These are phyloP conservation scores for Pterois miles DNA, from an alignment of 2,797 vertebrate species.

Conservation along the genomic window DNA sequence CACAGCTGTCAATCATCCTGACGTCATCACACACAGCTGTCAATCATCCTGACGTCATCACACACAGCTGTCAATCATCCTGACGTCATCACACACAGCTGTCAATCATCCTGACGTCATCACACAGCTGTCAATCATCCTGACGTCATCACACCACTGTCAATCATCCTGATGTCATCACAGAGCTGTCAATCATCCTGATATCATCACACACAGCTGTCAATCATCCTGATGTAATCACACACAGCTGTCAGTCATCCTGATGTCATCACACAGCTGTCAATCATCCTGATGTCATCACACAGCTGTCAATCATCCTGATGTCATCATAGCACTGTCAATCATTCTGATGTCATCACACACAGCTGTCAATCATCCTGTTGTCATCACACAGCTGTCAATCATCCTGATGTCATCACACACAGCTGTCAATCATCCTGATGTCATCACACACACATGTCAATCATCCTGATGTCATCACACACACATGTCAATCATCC, in stretches of 20 bases:
- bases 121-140: background rate
- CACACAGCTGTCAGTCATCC: too few species aligned
- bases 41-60: too few species aligned
- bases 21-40: too few species aligned
- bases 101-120: too few species aligned
- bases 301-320: too few species aligned
- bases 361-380: conserved; percentile 34
- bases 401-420: background rate
- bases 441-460: background rate
- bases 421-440: conserved; percentile 35
- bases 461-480: background rate
- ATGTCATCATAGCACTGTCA: conserved; percentile 8
- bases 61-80: too few species aligned
- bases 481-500: conserved; percentile 31
- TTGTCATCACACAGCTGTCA: conserved; percentile 2
- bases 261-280: too few species aligned
- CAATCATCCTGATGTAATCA: background rate
- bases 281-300: too few species aligned
- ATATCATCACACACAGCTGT: conserved; percentile 2
- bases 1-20: too few species aligned
- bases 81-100: too few species aligned
- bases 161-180: background rate
- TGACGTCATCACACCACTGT: background rate
- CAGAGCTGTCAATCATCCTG: too few species aligned
- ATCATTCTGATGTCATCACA: background rate